Conservation (phyloP, 1,140 invertebrate genomes). For the Aphaenogaster rudis region DNA sequence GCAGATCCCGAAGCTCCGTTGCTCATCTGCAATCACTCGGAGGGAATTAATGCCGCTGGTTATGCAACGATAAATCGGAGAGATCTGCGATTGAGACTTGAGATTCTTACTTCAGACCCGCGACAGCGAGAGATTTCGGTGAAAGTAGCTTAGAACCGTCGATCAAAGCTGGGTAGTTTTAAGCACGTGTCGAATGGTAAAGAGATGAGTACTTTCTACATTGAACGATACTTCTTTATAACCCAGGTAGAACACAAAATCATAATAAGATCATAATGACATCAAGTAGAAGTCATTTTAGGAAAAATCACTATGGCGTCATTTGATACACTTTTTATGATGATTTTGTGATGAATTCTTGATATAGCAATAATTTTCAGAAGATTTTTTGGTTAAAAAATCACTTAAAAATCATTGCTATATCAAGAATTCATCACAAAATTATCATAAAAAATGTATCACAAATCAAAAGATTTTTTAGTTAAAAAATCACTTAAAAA, state of each 20-base stretch:
- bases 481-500: too few relatives aligned
- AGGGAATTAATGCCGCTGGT: slow-evolving; percentile 11
- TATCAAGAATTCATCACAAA: too few relatives aligned
- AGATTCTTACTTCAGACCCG: neutral
- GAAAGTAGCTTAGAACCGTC: slow-evolving; percentile 18
- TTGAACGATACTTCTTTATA: neutral
- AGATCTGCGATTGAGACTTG: neutral
- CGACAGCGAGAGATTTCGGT: slow-evolving; percentile 20
- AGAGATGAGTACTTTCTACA: neutral
- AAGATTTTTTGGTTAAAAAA: too few relatives aligned
- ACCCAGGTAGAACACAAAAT: too few relatives aligned
- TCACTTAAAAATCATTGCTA: too few relatives aligned
- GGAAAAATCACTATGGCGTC: too few relatives aligned
- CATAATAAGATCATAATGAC: too few relatives aligned
- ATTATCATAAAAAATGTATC: too few relatives aligned
- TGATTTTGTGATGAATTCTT: neutral
- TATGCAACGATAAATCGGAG: slow-evolving; percentile 28
- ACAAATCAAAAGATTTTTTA: too few relatives aligned
- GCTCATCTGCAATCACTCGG: slow-evolving; percentile 30
- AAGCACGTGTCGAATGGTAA: neutral
- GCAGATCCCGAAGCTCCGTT: neutral
- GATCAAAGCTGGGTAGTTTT: neutral
- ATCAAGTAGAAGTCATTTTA: too few relatives aligned
- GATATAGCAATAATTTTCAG: neutral
- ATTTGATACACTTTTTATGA: too few relatives aligned